Conservation (phyloP, 2,888 invertebrate genomes). For the Meloe dianella region DNA sequence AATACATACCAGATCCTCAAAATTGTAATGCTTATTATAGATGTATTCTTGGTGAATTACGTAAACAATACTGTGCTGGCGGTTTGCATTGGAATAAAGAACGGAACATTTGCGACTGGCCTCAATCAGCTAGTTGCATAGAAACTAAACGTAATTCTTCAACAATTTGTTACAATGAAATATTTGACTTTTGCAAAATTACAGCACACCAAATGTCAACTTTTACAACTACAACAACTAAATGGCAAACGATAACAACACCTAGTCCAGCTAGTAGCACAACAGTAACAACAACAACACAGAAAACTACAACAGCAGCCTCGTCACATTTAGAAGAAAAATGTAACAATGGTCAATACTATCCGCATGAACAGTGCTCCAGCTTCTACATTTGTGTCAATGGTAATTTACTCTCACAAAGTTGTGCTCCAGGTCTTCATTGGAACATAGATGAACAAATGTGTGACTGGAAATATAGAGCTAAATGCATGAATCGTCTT, state of each 20-base stretch:
- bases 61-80: conserved; percentile 76
- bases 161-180: background rate
- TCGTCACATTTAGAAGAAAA: conserved; percentile 31
- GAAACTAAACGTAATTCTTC: conserved; percentile 49
- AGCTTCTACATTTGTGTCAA: conserved; percentile 82
- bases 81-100: conserved; percentile 80
- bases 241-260: conserved; percentile 60
- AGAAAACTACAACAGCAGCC: conserved; percentile 37
- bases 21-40: conserved; percentile 80
- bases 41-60: conserved; percentile 75
- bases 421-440: conserved; percentile 77
- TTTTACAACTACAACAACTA: conserved; percentile 13
- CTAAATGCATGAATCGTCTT: conserved; percentile 63
- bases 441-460: conserved; percentile 72
- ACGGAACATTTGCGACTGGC: conserved; percentile 80
- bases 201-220: background rate
- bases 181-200: background rate
- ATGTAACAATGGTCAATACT: conserved; percentile 78
- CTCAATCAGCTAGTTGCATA: conserved; percentile 72
- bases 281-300: conserved; percentile 22
- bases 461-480: conserved; percentile 78
- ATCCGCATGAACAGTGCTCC: conserved; percentile 74
- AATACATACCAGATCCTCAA: conserved; percentile 66
- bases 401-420: conserved; percentile 70
- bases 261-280: conserved; percentile 38